Evolutionary conservation across 2,797 vertebrate species (phyloP).

Genomic region (Setipinna tenuifilis): DNA sequence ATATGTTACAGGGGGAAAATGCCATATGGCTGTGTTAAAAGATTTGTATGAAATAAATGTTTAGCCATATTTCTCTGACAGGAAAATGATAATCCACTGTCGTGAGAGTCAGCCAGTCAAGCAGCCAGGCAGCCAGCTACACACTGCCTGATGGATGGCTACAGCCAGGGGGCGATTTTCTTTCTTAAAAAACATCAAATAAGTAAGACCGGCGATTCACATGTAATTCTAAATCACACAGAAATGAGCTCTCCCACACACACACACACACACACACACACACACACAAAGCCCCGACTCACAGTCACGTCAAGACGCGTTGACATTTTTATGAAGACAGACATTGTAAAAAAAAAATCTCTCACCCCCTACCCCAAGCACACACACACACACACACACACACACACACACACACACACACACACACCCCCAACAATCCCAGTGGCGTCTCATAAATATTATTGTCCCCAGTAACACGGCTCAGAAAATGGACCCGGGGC

Average conservation of each 20-base stretch:
- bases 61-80: not conserved
- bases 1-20: not conserved
- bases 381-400: conserved; percentile 7
- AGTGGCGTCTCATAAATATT: conserved; percentile 71
- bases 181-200: not conserved
- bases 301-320: conserved; percentile 43
- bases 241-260: conserved; percentile 37
- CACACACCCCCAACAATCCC: conserved; percentile 35
- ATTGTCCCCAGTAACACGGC: conserved; percentile 61
- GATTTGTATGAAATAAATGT: not conserved
- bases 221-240: conserved; percentile 53
- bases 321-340: conserved; percentile 70
- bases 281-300: conserved; percentile 14
- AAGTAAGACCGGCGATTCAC: not conserved
- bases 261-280: conserved; percentile 14
- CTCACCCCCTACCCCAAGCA: not conserved
- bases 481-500: conserved; percentile 66
- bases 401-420: too few species aligned
- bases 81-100: not conserved
- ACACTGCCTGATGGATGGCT: not conserved
- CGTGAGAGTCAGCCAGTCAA: not conserved
- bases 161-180: not conserved
- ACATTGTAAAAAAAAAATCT: conserved; percentile 58
- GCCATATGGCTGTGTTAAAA: not conserved
- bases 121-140: not conserved